Evolutionary conservation across 1,140 invertebrate species (phyloP).

Genomic region (Nomia melanderi): DNA sequence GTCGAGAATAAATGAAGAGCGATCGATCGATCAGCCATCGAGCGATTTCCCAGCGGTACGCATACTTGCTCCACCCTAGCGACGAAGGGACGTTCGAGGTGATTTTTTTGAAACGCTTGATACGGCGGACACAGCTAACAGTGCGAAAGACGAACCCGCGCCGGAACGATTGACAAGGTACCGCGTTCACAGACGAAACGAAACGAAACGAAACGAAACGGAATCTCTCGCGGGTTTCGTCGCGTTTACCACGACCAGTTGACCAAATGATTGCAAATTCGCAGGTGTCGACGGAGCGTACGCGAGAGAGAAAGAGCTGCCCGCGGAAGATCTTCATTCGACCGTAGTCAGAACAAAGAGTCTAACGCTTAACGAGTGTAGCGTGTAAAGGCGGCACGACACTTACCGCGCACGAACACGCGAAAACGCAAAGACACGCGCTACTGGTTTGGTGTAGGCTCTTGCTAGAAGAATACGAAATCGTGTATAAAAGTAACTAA

Average conservation of each 20-base stretch:
- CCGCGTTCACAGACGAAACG: background rate
- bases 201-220: background rate
- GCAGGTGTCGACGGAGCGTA: conserved; percentile 19
- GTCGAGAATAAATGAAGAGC: too few relatives aligned
- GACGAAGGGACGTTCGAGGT: background rate
- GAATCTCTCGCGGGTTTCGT: conserved; percentile 32
- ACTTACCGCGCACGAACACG: background rate
- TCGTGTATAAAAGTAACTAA: conserved; percentile 58
- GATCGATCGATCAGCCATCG: too few relatives aligned
- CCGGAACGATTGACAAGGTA: conserved; percentile 49
- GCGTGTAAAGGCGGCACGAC: conserved; percentile 37
- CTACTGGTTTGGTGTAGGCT: too few relatives aligned
- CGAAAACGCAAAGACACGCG: background rate
- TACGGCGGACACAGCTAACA: too few relatives aligned
- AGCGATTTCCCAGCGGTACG: too few relatives aligned
- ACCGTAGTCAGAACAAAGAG: conserved; percentile 37
- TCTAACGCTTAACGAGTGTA: conserved; percentile 50
- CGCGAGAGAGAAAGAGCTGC: conserved; percentile 30
- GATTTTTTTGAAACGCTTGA: background rate
- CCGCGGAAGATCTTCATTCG: conserved; percentile 45
- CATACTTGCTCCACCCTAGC: too few relatives aligned
- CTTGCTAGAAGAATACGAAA: conserved; percentile 65
- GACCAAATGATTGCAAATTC: conserved; percentile 37
- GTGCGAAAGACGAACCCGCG: conserved; percentile 42
- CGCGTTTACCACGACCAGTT: conserved; percentile 7